These are phyloP conservation scores for Teleogryllus oceanicus DNA, from an alignment of 2,888 invertebrate species.

Conservation along the genomic window DNA sequence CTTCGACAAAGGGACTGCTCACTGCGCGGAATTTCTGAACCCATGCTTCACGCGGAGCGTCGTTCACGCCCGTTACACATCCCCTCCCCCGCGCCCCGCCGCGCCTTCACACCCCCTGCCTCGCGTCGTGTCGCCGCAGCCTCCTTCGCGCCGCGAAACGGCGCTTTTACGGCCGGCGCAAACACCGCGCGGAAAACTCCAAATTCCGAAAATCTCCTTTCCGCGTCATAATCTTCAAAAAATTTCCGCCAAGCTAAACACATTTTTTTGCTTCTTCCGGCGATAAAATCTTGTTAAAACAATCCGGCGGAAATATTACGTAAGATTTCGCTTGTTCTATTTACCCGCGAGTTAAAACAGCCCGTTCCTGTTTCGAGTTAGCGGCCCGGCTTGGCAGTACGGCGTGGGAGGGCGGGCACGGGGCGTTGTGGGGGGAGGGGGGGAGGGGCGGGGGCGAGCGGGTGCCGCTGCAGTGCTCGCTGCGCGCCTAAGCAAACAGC, in stretches of 20 bases:
- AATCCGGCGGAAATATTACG: slow-evolving; percentile 8
- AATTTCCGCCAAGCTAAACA: neutral
- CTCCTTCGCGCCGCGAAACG: neutral
- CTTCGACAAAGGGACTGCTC: slow-evolving; percentile 18
- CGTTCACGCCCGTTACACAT: neutral
- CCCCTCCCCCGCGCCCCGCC: neutral
- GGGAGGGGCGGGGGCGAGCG: neutral
- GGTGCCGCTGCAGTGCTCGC: neutral
- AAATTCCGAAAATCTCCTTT: slow-evolving; percentile 9
- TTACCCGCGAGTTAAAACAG: slow-evolving; percentile 18
- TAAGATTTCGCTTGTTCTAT: slow-evolving; percentile 9
- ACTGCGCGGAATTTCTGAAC: neutral
- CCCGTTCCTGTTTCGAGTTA: neutral
- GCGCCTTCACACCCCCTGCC: neutral
- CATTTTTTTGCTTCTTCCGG: neutral
- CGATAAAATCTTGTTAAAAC: slow-evolving; percentile 10
- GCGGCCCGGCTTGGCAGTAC: neutral
- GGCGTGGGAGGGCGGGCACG: neutral
- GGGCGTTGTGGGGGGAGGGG: neutral
- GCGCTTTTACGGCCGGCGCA: neutral
- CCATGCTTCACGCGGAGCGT: neutral
- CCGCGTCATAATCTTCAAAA: slow-evolving; percentile 18
- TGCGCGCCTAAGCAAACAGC: slow-evolving; percentile 3
- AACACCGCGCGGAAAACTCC: neutral
- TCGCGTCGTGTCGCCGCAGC: neutral